Evolutionary conservation across 1,140 invertebrate genomes (phyloP), one percentile per base, ranked within the genome.

Genomic region (Diorhabda sublineata): DNA sequence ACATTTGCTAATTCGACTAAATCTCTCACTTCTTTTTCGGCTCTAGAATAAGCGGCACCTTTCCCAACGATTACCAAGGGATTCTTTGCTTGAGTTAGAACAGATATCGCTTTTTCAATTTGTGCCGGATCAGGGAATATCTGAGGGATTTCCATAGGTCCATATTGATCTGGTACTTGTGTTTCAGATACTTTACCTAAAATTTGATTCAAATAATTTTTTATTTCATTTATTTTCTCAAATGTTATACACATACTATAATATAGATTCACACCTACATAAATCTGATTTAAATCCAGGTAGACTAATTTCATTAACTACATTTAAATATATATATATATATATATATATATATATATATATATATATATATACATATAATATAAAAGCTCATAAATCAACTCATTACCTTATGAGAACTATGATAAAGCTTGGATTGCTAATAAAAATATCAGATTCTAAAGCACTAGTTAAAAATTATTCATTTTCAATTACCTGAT

Each of bases 21-120:
- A 61, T 88, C 82, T 62, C 85, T 82, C 3, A 96, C 75, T 67
- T 87, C 83, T 5, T 84, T 81, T 81, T 98, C 95, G 0, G 94
- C 92, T 71, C 85, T 81, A 0, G 86, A 86, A 82, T 96, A 97
- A 0, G 93, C 93, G 44, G 94, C 91, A 77, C 94, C 96, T 87
- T 98, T 98, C 57, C 96, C 96, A n/a, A 98, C 83, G 61, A 98
- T 92, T 3, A 98, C 85, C 11, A 98, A 82, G 2, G 97, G 96
- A 42, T 87, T 87, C 81, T 92, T 85, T 1, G 96, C 92, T 62
- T 81, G 81, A 0, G 83, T 82, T 6, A 98, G 76, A 26, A 95
- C 61, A 58, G 89, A 82, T 3, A 88, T 87, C 0, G 95, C 92
- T 66, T 87, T 78, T 9, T 87, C 81, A 3, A 98, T 86, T 64